Evolutionary conservation across 2,797 vertebrate species (phyloP).

Genomic region (Leptatherina wallacei): DNA sequence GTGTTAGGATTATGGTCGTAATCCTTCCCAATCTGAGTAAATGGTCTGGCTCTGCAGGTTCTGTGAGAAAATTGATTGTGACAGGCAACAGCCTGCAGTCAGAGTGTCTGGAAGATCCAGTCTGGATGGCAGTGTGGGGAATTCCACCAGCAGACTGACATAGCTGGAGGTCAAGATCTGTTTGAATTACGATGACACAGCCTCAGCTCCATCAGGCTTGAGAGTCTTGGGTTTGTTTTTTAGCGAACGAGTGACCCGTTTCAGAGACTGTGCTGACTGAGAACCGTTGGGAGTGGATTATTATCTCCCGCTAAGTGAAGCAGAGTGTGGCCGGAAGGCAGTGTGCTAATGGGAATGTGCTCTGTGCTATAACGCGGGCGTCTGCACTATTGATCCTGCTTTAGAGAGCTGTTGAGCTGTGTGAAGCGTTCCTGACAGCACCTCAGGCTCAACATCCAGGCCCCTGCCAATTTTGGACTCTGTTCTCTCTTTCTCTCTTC

Average conservation of each 20-base stretch:
- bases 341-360: constrained; percentile 70
- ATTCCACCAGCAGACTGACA: constrained; percentile 60
- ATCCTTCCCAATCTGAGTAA: constrained; percentile 81
- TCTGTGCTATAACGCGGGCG: constrained; percentile 60
- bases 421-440: constrained; percentile 72
- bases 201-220: constrained; percentile 27
- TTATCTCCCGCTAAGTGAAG: constrained; percentile 69
- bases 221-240: constrained; percentile 46
- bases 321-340: constrained; percentile 75
- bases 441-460: constrained; percentile 63
- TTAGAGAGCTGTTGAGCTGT: constrained; percentile 77
- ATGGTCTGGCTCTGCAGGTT: constrained; percentile 68
- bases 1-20: constrained; percentile 83
- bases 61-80: constrained; percentile 71
- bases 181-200: constrained; percentile 52
- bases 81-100: constrained; percentile 77
- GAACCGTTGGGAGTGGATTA: constrained; percentile 44
- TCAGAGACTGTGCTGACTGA: constrained; percentile 32
- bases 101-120: constrained; percentile 55
- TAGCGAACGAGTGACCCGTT: constrained; percentile 51
- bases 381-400: constrained; percentile 76
- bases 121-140: constrained; percentile 53
- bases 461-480: constrained; percentile 63
- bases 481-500: constrained; percentile 51
- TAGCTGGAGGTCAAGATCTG: constrained; percentile 69